A percentile compares a stretch with the other conserved stretches of the same genome.
Conservation (phyloP, 2,797 vertebrate genomes). For the Phaenicophaeus curvirostris region DNA sequence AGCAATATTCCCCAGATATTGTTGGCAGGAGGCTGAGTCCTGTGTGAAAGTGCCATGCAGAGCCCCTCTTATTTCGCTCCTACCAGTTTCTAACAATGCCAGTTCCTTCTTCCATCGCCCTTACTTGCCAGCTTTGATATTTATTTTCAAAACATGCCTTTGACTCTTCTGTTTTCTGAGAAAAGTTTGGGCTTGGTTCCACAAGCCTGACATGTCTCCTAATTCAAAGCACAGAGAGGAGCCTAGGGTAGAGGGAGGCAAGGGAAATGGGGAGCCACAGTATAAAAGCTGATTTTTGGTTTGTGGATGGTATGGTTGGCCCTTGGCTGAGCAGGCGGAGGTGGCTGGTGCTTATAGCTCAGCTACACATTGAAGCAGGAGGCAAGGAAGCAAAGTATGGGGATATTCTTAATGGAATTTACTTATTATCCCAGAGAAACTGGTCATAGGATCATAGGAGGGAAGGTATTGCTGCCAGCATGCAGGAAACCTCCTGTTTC, state of each 20-base stretch:
- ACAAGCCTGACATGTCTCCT: slow-evolving; percentile 26
- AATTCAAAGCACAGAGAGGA: neutral
- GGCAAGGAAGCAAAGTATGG: neutral
- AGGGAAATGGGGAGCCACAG: accelerated
- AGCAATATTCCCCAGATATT: neutral
- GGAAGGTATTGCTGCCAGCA: neutral
- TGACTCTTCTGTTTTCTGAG: slow-evolving; percentile 33
- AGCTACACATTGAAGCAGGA: neutral
- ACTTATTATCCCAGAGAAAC: neutral
- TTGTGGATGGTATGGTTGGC: neutral
- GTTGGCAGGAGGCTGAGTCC: neutral
- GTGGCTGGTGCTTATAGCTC: neutral
- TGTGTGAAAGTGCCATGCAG: neutral
- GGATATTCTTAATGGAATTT: neutral
- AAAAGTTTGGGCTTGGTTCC: slow-evolving; percentile 17
- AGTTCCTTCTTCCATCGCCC: neutral
- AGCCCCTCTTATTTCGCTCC: neutral
- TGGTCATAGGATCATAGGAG: neutral
- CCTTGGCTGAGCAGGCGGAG: neutral
- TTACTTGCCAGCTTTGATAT: slow-evolving; percentile 19
- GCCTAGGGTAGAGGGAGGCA: neutral
- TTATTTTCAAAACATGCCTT: slow-evolving; percentile 60
- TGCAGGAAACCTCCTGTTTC: neutral
- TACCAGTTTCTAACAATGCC: neutral
- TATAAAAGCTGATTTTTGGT: neutral